Evolutionary conservation across 1,140 invertebrate genomes (phyloP).

Genomic region (Periplaneta americana): DNA sequence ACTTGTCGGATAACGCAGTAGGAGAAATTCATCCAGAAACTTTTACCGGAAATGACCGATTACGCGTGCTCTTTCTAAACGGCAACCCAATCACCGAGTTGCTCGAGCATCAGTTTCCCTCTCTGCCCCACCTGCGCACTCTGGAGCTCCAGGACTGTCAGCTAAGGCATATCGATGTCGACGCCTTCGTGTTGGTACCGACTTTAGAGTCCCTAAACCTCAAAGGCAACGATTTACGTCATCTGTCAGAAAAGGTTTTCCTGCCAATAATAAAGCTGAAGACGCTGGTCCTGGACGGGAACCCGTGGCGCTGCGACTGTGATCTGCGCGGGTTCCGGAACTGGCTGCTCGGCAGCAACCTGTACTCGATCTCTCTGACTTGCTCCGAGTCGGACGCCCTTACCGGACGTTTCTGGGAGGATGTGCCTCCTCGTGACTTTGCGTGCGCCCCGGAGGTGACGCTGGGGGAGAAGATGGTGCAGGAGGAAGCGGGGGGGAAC

Average conservation of each 20-base stretch:
- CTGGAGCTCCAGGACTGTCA: slow-evolving; percentile 72
- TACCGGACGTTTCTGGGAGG: slow-evolving; percentile 56
- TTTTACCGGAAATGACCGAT: slow-evolving; percentile 66
- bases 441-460: slow-evolving; percentile 65
- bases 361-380: slow-evolving; percentile 57
- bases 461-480: slow-evolving; percentile 55
- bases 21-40: slow-evolving; percentile 59
- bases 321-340: slow-evolving; percentile 70
- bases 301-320: slow-evolving; percentile 87
- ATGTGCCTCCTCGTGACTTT: slow-evolving; percentile 58
- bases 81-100: slow-evolving; percentile 64
- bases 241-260: slow-evolving; percentile 58
- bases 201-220: slow-evolving; percentile 65
- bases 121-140: slow-evolving; percentile 60
- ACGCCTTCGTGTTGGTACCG: slow-evolving; percentile 60
- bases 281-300: slow-evolving; percentile 73
- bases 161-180: slow-evolving; percentile 60
- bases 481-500: slow-evolving; percentile 66
- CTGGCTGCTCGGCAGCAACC: slow-evolving; percentile 66
- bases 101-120: slow-evolving; percentile 60
- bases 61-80: slow-evolving; percentile 60
- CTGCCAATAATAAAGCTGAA: slow-evolving; percentile 62
- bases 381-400: slow-evolving; percentile 55
- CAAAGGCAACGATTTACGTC: slow-evolving; percentile 60
- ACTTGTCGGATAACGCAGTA: slow-evolving; percentile 70